Percentiles rank a stretch among this genome's conserved stretches.
Evolutionary conservation across 2,113 vertebrate genomes (phyloP).

Genomic region (Neoarius graeffei): DNA sequence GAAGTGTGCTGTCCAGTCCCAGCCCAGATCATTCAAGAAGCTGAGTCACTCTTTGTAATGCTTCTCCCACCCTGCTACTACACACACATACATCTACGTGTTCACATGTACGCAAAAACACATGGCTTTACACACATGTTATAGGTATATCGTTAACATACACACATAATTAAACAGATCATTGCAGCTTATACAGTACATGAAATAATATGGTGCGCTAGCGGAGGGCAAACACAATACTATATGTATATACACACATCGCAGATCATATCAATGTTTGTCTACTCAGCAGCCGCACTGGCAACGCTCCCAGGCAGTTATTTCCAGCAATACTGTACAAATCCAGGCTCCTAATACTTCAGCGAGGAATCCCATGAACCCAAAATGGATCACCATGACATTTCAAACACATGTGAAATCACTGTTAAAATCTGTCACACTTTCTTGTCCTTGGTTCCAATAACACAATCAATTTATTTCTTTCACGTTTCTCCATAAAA

Average conservation of each 20-base stretch:
- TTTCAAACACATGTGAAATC: neutral
- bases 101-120: slow-evolving; percentile 15
- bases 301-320: neutral
- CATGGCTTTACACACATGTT: neutral
- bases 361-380: neutral
- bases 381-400: neutral
- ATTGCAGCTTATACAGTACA: neutral
- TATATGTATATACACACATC: neutral
- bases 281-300: neutral
- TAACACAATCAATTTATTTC: neutral
- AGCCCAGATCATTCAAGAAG: slow-evolving; percentile 32
- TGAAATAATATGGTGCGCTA: neutral
- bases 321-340: neutral
- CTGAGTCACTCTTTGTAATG: slow-evolving; percentile 42
- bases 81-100: neutral
- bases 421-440: neutral
- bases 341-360: neutral
- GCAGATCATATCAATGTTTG: neutral
- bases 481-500: neutral
- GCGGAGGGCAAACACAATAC: neutral
- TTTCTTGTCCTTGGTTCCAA: neutral
- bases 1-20: slow-evolving; percentile 37
- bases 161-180: neutral
- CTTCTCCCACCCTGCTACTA: neutral
- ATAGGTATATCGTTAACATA: neutral